Conservation (phyloP, 1,140 invertebrate genomes). For the Sitobion miscanthi region DNA sequence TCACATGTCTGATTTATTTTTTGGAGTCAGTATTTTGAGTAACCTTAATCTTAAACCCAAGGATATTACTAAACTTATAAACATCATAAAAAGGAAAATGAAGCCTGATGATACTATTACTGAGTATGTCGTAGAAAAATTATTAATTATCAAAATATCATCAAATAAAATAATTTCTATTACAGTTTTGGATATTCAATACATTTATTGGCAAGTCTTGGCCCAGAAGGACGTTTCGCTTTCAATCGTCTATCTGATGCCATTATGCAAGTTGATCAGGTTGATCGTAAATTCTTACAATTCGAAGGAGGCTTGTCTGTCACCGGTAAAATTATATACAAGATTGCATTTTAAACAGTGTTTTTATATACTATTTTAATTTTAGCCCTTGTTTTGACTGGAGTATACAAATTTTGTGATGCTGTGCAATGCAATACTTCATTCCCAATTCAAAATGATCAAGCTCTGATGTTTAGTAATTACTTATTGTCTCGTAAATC, state of each 20-base stretch:
- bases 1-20: slow-evolving; percentile 57
- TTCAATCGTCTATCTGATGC: slow-evolving; percentile 87
- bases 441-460: slow-evolving; percentile 70
- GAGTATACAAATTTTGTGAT: slow-evolving; percentile 75
- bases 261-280: slow-evolving; percentile 92
- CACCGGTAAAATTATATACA: slow-evolving; percentile 59
- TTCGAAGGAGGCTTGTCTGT: slow-evolving; percentile 85
- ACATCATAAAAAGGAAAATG: slow-evolving; percentile 41
- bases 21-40: slow-evolving; percentile 2
- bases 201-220: slow-evolving; percentile 75
- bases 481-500: slow-evolving; percentile 90
- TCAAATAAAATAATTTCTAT: slow-evolving; percentile 51
- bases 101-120: slow-evolving; percentile 31
- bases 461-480: slow-evolving; percentile 88
- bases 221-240: slow-evolving; percentile 73
- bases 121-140: not conserved
- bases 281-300: slow-evolving; percentile 85
- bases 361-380: not conserved
- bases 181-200: slow-evolving; percentile 84
- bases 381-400: slow-evolving; percentile 73
- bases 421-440: slow-evolving; percentile 74
- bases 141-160: not conserved
- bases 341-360: not conserved
- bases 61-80: slow-evolving; percentile 42
- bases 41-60: slow-evolving; percentile 50